A percentile compares a stretch with the other conserved stretches of the same genome.
Conservation (phyloP, 1,140 invertebrate species). For the Bombus difficillimus region DNA sequence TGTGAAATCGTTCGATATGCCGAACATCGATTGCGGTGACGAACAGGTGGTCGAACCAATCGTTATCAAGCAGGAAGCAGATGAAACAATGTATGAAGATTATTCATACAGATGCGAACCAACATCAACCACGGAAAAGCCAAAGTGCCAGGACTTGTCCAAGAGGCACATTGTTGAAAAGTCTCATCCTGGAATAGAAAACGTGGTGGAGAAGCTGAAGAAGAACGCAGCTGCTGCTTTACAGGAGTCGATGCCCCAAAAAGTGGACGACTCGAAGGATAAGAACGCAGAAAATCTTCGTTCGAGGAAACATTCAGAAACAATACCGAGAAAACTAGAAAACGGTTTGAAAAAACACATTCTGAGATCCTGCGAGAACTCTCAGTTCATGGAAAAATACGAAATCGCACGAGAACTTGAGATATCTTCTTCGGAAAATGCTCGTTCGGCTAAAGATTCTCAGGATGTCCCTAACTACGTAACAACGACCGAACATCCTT, state of each 20-base stretch:
- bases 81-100: constrained; percentile 43
- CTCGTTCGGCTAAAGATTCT: not conserved
- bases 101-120: constrained; percentile 45
- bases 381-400: not conserved
- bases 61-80: constrained; percentile 66
- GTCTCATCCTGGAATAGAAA: constrained; percentile 76
- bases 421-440: constrained; percentile 18
- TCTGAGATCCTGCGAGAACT: constrained; percentile 72
- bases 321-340: constrained; percentile 64
- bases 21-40: constrained; percentile 77
- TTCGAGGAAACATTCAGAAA: constrained; percentile 25
- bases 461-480: not conserved
- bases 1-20: constrained; percentile 79
- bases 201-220: constrained; percentile 80
- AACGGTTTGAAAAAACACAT: constrained; percentile 76
- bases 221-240: constrained; percentile 75
- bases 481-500: not conserved
- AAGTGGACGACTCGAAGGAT: constrained; percentile 22
- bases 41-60: constrained; percentile 66
- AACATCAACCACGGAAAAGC: constrained; percentile 39
- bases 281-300: constrained; percentile 16
- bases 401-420: constrained; percentile 16
- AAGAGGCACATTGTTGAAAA: constrained; percentile 68
- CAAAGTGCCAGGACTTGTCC: constrained; percentile 41
- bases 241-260: constrained; percentile 50